Evolutionary conservation across 2,888 invertebrate genomes (phyloP).

Genomic region (Cistogaster globosa): DNA sequence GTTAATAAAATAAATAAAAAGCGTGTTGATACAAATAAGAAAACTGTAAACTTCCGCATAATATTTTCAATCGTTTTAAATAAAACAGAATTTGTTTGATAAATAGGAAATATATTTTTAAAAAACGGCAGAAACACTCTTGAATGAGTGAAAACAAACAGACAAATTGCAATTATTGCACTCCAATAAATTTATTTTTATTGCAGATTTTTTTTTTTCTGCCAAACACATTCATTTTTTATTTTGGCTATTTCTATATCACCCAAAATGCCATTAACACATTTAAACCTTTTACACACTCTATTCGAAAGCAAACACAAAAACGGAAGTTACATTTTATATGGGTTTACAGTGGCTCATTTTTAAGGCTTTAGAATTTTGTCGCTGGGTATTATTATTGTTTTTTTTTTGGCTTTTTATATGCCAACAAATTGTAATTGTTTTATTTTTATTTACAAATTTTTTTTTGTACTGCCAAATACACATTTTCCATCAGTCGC

Average conservation of each 20-base stretch:
- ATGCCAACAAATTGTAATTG: conserved; percentile 12
- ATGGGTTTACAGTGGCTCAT: neutral
- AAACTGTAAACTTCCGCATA: conserved; percentile 28
- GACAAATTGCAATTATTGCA: conserved; percentile 71
- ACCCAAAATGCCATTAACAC: conserved; percentile 57
- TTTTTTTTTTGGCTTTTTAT: neutral
- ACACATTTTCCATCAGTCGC: conserved; percentile 72
- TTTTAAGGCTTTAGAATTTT: conserved; percentile 17
- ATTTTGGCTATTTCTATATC: neutral
- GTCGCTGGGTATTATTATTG: neutral
- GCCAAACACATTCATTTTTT: neutral
- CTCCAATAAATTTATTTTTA: conserved; percentile 70
- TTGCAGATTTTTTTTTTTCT: neutral
- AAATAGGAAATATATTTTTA: neutral
- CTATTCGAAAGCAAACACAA: neutral
- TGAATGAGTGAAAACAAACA: conserved; percentile 13
- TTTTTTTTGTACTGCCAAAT: conserved; percentile 33
- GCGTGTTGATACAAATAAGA: neutral
- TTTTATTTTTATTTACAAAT: conserved; percentile 9
- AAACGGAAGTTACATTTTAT: conserved; percentile 10
- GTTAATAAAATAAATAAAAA: conserved; percentile 2
- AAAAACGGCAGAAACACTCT: neutral
- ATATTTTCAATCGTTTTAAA: conserved; percentile 18
- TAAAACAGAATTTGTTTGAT: neutral
- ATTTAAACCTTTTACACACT: conserved; percentile 35